Evolutionary conservation across 2,797 vertebrate genomes (phyloP).

Genomic region (Pangasius macronema): DNA sequence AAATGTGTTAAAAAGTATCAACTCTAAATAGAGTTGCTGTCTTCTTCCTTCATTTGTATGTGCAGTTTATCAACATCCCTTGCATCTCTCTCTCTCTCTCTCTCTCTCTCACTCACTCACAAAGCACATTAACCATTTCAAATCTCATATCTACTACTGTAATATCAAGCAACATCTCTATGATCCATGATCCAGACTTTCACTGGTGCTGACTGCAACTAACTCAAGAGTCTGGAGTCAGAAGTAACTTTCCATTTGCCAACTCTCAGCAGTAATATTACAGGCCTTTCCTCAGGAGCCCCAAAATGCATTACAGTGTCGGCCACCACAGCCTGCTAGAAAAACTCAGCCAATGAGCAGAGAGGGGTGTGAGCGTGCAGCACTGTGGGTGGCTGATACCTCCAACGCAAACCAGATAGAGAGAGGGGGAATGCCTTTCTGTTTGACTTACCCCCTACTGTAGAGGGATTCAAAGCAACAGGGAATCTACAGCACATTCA

Average conservation of each 20-base stretch:
- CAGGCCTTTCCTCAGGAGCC: slow-evolving; percentile 31
- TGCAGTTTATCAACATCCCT: background rate
- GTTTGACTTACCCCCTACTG: slow-evolving; percentile 48
- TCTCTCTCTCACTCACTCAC: background rate
- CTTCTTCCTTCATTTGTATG: slow-evolving; percentile 19
- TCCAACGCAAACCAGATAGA: slow-evolving; percentile 22
- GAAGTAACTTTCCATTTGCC: slow-evolving; percentile 28
- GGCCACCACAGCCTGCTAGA: slow-evolving; percentile 14
- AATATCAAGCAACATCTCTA: background rate
- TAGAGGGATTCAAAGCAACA: slow-evolving; percentile 27
- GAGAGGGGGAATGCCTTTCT: slow-evolving; percentile 34
- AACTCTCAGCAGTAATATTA: slow-evolving; percentile 27
- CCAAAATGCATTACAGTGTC: slow-evolving; percentile 26
- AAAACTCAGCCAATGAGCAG: slow-evolving; percentile 31
- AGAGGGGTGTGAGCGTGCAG: slow-evolving; percentile 12
- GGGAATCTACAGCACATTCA: slow-evolving; percentile 21
- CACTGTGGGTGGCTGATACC: slow-evolving; percentile 45
- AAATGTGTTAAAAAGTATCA: slow-evolving; percentile 40
- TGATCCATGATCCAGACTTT: slow-evolving; percentile 9
- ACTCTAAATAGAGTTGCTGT: slow-evolving; percentile 28
- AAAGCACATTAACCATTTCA: background rate
- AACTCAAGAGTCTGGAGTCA: slow-evolving; percentile 8
- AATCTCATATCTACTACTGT: background rate
- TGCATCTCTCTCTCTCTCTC: background rate
- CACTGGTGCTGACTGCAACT: slow-evolving; percentile 15